These are phyloP conservation scores for Asarcornis scutulata DNA, from an alignment of 2,113 vertebrate genomes.

Conservation along the genomic window DNA sequence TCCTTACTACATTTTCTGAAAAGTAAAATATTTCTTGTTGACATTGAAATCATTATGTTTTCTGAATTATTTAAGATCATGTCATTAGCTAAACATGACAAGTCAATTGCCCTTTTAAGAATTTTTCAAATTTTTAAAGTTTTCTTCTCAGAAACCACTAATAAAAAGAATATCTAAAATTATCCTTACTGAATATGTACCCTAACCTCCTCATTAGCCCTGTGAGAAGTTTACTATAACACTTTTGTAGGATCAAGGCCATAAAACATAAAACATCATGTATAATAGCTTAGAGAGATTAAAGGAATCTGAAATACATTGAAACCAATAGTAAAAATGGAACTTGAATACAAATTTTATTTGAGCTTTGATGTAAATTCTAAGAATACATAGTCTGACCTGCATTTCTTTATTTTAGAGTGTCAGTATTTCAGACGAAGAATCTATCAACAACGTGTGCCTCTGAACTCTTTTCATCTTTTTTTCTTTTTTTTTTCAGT, in stretches of 20 bases:
- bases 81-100: neutral
- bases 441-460: neutral
- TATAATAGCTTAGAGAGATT: neutral
- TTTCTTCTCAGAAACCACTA: neutral
- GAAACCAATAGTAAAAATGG: neutral
- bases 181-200: neutral
- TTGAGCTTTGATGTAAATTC: neutral
- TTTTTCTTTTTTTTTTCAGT: neutral
- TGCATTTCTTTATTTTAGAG: neutral
- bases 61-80: neutral
- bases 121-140: neutral
- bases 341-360: neutral
- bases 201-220: neutral
- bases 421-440: neutral
- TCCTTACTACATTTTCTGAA: neutral
- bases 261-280: neutral
- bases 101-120: neutral
- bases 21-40: neutral
- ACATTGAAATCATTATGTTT: neutral
- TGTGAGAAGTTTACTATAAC: neutral
- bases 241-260: neutral
- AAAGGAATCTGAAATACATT: neutral
- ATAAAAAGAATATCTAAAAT: neutral
- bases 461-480: neutral
- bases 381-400: neutral